Evolutionary conservation across 1,140 invertebrate species (phyloP), one percentile per base, ranked within the genome.

Genomic region (Eciton burchellii): DNA sequence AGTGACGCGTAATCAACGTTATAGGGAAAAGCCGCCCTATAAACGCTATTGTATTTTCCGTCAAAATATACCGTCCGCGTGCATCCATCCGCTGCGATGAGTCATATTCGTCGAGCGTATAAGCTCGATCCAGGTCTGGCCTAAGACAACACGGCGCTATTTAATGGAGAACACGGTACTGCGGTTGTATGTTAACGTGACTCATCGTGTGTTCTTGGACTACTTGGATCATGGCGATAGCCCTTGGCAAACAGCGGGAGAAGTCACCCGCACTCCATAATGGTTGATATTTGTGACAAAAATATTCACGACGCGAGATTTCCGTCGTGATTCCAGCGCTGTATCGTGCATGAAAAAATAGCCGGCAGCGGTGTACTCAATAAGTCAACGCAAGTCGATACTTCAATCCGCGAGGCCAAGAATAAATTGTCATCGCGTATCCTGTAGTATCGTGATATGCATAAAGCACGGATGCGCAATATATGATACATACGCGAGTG

Each of bases 131-230:
- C 60, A 83, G 85, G 74, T 84, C 86, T 57, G 77, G 65, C 82
- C 85, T 88, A 84, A 84, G 84, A 88, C 85, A 88, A 87, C 86
- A 88, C 54, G 72, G 72, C 73, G 68, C 76, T 77, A 82, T 84
- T 82, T 87, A 88, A 88, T 88, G 76, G 86, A 88, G 76, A 87
- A 88, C 82, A 84, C 63, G 82, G 71, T 49, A 72, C 57, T 65
- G 71, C 65, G 85, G 82, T 84, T 88, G 83, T 87, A 82, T 88
- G 86, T 82, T 71, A 87, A 88, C 82, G 86, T 88, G 86, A 88
- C 85, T 88, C 86, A 87, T 84, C 71, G 57, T 84, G 77, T 57
- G 85, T 72, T 65, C 85, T n/a, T n/a, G n/a, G n/a, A 73, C 54
- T 45, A 81, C 77, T 77, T 77, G 26, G 76, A 82, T 84, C 70